phyloP scores from a whole-genome alignment of 2,113 vertebrate species.

The Acinonyx jubatus region DNA sequence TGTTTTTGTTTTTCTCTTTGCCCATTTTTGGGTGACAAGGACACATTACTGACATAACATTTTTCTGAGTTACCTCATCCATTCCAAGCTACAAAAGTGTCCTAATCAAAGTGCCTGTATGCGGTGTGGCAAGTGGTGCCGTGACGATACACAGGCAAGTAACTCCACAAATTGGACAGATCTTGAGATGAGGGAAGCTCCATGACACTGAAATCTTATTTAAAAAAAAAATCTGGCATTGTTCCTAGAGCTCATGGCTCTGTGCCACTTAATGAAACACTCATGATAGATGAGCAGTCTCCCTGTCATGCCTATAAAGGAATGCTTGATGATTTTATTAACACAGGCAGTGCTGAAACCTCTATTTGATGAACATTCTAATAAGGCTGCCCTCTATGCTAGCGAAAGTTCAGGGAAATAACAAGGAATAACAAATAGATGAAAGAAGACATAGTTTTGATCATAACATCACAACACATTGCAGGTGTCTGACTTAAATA shows the following conservation, averaged over 20 bases:
- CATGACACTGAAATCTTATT: not conserved
- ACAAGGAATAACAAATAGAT: not conserved
- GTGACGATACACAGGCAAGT: not conserved
- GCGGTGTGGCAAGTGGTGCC: not conserved
- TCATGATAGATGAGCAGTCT: slow-evolving; percentile 6
- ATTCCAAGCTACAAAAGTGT: not conserved
- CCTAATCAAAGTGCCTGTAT: not conserved
- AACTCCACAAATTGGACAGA: not conserved
- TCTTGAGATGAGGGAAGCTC: not conserved
- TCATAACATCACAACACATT: not conserved
- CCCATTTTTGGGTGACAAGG: not conserved
- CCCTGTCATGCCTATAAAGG: not conserved
- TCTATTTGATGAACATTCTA: slow-evolving; percentile 41
- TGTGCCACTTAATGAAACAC: not conserved
- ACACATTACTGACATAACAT: not conserved
- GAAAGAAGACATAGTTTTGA: not conserved
- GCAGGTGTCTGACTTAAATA: not conserved
- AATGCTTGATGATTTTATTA: slow-evolving; percentile 52
- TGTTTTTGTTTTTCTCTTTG: not conserved
- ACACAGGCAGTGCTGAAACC: not conserved
- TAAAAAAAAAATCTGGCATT: not conserved
- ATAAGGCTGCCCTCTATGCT: not conserved
- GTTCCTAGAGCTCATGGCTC: not conserved
- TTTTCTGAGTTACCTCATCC: not conserved
- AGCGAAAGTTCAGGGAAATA: not conserved